Evolutionary conservation across 2,113 vertebrate genomes (phyloP).

Genomic region (Cairina moschata): DNA sequence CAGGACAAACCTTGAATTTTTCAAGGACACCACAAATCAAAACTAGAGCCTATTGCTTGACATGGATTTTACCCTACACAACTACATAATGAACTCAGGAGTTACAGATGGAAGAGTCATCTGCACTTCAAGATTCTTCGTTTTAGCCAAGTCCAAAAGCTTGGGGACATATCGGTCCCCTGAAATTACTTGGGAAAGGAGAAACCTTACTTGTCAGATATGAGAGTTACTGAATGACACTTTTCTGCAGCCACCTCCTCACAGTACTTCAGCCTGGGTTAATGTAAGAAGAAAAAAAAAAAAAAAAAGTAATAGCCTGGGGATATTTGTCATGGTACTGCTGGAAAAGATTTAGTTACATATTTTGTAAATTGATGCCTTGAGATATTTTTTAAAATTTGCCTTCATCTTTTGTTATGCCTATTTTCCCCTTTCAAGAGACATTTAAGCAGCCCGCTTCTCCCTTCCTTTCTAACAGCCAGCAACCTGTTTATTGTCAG

Average conservation of each 20-base stretch:
- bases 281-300: neutral
- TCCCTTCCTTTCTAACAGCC: neutral
- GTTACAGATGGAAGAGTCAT: neutral
- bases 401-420: neutral
- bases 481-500: neutral
- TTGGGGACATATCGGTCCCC: neutral
- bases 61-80: neutral
- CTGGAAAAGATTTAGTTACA: neutral
- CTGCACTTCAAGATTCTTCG: neutral
- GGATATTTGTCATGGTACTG: neutral
- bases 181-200: neutral
- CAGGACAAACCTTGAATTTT: neutral
- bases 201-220: neutral
- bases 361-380: neutral
- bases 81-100: neutral
- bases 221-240: rapidly evolving
- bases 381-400: neutral
- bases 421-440: neutral
- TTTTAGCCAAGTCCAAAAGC: neutral
- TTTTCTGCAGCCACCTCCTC: neutral
- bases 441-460: neutral
- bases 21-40: conserved; percentile 20
- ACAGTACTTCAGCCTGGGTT: neutral
- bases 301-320: neutral
- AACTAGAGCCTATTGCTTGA: neutral